Evolutionary conservation across 2,888 invertebrate genomes (phyloP).

Genomic region (Microctonus aethiopoides): DNA sequence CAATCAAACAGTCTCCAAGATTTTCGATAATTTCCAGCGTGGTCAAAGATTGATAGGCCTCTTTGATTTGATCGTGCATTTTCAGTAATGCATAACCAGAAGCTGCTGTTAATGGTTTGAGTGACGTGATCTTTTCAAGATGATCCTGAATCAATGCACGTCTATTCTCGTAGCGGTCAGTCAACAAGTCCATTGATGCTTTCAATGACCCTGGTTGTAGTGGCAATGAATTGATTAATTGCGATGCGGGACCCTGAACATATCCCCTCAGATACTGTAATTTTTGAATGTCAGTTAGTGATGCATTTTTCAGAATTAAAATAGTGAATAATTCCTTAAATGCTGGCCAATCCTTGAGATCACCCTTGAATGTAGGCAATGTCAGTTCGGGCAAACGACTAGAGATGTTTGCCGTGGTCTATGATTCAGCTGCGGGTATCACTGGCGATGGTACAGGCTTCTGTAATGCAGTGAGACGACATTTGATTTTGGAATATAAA

Average conservation of each 20-base stretch:
- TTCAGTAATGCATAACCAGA: no score
- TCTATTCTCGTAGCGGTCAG: neutral
- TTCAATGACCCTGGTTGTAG: neutral
- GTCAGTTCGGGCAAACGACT: neutral
- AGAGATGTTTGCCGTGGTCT: neutral
- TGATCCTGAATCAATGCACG: neutral
- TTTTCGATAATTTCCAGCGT: no score
- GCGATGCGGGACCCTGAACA: neutral
- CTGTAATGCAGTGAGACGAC: neutral
- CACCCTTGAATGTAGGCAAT: neutral
- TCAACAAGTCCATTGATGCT: neutral
- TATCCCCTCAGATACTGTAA: neutral
- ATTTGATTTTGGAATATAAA: neutral
- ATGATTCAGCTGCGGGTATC: no score
- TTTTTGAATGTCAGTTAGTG: neutral
- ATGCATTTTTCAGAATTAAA: neutral
- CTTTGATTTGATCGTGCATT: no score
- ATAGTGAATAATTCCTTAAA: neutral
- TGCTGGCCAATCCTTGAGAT: neutral
- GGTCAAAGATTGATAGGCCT: no score
- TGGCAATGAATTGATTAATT: neutral
- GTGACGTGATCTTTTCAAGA: no score
- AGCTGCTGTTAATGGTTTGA: no score
- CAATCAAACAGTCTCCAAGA: no score
- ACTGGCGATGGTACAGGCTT: neutral